phyloP scores from a whole-genome alignment of 2,113 vertebrate genomes.

The Prochilodus magdalenae region DNA sequence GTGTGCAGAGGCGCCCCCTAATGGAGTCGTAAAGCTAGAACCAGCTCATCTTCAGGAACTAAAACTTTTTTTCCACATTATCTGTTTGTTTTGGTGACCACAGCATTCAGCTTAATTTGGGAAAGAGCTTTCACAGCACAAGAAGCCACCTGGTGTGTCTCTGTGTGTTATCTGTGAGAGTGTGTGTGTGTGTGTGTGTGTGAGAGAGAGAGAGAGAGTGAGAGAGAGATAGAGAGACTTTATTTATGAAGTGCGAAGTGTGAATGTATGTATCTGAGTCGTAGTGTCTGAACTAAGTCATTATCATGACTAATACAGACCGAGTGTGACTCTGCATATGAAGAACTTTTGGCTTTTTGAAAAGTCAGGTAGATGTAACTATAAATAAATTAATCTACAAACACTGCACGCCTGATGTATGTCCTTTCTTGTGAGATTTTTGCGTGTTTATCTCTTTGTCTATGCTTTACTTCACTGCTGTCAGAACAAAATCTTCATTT shows the following conservation, averaged over 20 bases:
- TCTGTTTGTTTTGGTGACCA: conserved; percentile 27
- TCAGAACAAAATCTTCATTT: no score
- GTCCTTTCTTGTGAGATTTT: not conserved
- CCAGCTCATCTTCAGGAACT: not conserved
- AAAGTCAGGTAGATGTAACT: conserved; percentile 45
- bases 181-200: conserved; percentile 5
- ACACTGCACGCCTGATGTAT: not conserved
- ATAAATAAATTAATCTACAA: conserved; percentile 44
- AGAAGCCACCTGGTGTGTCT: conserved; percentile 42
- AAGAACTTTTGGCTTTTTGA: conserved; percentile 40
- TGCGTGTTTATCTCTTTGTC: not conserved
- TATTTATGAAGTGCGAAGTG: conserved; percentile 55
- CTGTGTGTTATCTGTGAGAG: not conserved
- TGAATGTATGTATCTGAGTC: conserved; percentile 23
- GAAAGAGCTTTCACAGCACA: conserved; percentile 30
- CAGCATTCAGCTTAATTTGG: conserved; percentile 14
- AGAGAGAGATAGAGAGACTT: conserved; percentile 4
- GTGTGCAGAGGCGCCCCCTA: conserved; percentile 16
- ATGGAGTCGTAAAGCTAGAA: not conserved
- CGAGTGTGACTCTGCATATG: conserved; percentile 18
- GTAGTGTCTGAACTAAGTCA: not conserved
- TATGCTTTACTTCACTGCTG: not conserved
- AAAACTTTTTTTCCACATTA: not conserved
- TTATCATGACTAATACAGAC: not conserved
- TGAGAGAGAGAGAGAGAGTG: not conserved